These are phyloP conservation scores for Agapornis roseicollis DNA, from an alignment of 2,113 vertebrate genomes.

Conservation along the genomic window DNA sequence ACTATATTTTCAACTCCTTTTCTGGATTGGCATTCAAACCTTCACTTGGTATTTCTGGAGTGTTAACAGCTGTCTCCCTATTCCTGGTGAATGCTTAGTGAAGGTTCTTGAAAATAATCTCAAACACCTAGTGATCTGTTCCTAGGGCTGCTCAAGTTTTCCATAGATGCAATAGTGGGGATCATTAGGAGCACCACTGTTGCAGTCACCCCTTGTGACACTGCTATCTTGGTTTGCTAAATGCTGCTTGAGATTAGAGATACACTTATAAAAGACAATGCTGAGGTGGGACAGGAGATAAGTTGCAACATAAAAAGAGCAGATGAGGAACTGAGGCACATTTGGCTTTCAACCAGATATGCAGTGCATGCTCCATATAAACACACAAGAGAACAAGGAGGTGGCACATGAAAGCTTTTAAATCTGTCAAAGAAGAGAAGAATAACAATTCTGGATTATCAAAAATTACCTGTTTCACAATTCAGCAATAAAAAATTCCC, in stretches of 20 bases:
- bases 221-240: background rate
- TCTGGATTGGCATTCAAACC: slow-evolving; percentile 56
- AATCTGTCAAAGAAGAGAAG: slow-evolving; percentile 31
- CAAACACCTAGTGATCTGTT: slow-evolving; percentile 38
- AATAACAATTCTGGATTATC: background rate
- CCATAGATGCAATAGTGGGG: background rate
- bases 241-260: slow-evolving; percentile 18
- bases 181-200: background rate
- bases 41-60: slow-evolving; percentile 61
- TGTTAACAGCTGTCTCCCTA: slow-evolving; percentile 67
- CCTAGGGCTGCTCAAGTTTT: background rate
- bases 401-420: slow-evolving; percentile 40
- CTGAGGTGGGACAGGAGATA: slow-evolving; percentile 33
- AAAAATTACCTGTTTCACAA: background rate
- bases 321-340: slow-evolving; percentile 17
- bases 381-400: background rate
- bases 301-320: slow-evolving; percentile 12
- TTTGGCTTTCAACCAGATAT: slow-evolving; percentile 41
- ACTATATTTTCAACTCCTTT: slow-evolving; percentile 62
- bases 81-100: slow-evolving; percentile 43
- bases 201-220: slow-evolving; percentile 16
- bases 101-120: slow-evolving; percentile 59
- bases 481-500: background rate
- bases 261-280: slow-evolving; percentile 26
- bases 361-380: background rate